Percentiles rank a stretch among this genome's conserved stretches.
Evolutionary conservation across 2,888 invertebrate species (phyloP).

Genomic region (Lasioglossum marginatum): DNA sequence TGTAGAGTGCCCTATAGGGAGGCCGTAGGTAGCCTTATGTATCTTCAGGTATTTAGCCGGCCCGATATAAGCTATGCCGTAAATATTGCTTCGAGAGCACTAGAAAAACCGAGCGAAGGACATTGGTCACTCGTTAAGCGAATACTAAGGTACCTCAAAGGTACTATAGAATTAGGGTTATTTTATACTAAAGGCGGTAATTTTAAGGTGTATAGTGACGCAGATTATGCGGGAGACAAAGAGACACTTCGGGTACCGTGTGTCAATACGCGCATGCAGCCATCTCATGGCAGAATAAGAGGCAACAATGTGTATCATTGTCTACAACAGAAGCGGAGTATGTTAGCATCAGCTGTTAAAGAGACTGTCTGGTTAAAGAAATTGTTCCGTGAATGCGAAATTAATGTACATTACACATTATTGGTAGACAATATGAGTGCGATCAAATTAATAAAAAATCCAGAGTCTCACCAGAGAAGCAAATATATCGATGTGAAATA

Average conservation of each 20-base stretch:
- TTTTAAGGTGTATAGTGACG: conserved; percentile 17
- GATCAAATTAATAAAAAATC: too few species aligned
- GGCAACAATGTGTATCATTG: too few species aligned
- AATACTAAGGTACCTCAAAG: neutral
- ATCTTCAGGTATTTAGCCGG: neutral
- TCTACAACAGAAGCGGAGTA: too few species aligned
- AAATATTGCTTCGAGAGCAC: conserved; percentile 15
- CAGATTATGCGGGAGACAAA: conserved; percentile 23
- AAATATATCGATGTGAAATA: too few species aligned
- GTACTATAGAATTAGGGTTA: conserved; percentile 11
- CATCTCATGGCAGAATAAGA: too few species aligned
- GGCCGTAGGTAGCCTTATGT: conserved; percentile 17
- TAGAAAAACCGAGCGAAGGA: conserved; percentile 11
- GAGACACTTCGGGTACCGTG: neutral
- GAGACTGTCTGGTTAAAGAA: too few species aligned
- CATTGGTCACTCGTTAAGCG: conserved; percentile 19
- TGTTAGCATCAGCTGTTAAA: too few species aligned
- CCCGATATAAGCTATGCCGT: neutral
- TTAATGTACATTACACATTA: too few species aligned
- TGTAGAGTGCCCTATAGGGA: conserved; percentile 1
- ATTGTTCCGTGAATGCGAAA: too few species aligned
- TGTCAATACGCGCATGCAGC: too few species aligned
- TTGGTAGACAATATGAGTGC: too few species aligned
- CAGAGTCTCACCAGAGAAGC: too few species aligned
- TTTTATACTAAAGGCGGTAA: neutral